Base-by-base conservation (phyloP, 2,888 invertebrate genomes). In the Hydrotaea diabolus region DNA sequence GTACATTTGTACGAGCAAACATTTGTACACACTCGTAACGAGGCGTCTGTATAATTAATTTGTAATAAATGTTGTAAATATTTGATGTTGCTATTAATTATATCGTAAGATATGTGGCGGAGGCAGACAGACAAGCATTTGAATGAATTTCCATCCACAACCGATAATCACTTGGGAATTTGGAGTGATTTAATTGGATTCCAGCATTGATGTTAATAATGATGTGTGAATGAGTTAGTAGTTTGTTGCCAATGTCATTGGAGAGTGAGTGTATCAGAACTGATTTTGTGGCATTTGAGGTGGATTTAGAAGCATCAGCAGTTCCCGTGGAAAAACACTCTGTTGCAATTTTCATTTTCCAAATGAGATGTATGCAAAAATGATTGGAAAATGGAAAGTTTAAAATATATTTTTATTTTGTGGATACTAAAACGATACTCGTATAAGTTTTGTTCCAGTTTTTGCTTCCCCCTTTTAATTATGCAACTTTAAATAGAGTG, bases 1-100 rank as follows among this genome's bases (percentile, higher is more conserved):
- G 11, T 46, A 49, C 36, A 26, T 31, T 66, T 26, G 26, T 31
- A 17, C 31, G 43, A 23, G n/a, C 19, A 21, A n/a, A 19, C 36
- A 21, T 81, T 55, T 64, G 64, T 76, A 31, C 43, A 66, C 72
- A 82, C 73, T 85, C 46, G 64, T 71, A 85, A 85, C 69, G 77
- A 80, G 85, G 77, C 79, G 85, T 85, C 82, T 85, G 77, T 82
- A 85, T 85, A 85, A 85, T 85, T 85, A 85, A 85, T 85, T 85
- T 85, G 85, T 85, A 85, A 80, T 85, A 85, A 85, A 80, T 85
- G 85, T 80, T 85, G 77, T 85, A 80, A 82, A 82, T 85, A 85
- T 80, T 82, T 82, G 85, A 85, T 79, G 82, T 77, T 74, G 82
- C 36, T 73, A 79, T 85, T 82, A 85, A 85, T 85, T 85, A 85